phyloP scores from a whole-genome alignment of 2,113 vertebrate genomes.

The Sinosuthora webbiana region DNA sequence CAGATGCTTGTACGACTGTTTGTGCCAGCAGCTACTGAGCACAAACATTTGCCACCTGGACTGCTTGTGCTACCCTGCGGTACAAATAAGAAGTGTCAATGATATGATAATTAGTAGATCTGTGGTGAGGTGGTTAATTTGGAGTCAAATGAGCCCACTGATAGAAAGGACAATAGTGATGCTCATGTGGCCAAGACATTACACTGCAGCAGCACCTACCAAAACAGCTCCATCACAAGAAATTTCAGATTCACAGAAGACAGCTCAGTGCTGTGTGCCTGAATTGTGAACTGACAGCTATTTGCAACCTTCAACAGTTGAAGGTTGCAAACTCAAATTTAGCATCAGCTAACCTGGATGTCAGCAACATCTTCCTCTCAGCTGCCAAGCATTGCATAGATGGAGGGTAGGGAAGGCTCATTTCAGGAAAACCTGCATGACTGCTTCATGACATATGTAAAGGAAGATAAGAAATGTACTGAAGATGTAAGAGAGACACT shows the following conservation, averaged over 20 bases:
- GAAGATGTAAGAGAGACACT: neutral
- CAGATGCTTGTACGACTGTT: neutral
- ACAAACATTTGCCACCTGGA: neutral
- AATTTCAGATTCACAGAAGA: neutral
- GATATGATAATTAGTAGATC: neutral
- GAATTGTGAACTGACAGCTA: neutral
- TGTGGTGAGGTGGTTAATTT: neutral
- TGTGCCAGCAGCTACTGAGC: neutral
- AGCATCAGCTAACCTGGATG: neutral
- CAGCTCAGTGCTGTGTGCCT: neutral
- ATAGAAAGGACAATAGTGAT: neutral
- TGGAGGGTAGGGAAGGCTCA: neutral
- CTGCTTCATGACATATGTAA: neutral
- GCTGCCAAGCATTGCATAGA: neutral
- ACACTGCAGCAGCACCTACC: neutral
- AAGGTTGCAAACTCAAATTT: neutral
- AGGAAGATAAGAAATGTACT: neutral
- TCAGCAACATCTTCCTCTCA: neutral
- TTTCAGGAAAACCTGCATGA: neutral
- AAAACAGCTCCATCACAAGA: neutral
- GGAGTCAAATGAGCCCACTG: neutral
- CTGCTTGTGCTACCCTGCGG: neutral
- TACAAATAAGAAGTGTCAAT: neutral
- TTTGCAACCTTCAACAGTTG: too few species aligned
- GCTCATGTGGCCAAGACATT: neutral